Evolutionary conservation across 2,113 vertebrate species (phyloP), one percentile per base, ranked within the genome.

Genomic region (Ancistrus triradiatus): DNA sequence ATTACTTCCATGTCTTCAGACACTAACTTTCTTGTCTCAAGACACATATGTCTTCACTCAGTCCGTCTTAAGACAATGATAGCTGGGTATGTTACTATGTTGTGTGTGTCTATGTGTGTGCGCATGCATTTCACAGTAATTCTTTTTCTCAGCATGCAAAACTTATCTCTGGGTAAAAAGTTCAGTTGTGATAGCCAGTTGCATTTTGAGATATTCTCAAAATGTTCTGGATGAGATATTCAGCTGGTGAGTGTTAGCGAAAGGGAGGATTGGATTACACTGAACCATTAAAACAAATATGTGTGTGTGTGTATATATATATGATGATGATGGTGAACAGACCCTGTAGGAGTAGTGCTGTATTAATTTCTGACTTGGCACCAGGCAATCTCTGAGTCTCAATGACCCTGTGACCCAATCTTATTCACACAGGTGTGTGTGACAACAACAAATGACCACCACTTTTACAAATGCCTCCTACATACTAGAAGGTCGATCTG

Each of bases 271-370:
- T 9, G 42, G 49, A 64, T 69, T 69, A 65, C 50, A 40, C 56
- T 22, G 42, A 59, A 15, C 25, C 19, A 50, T 61, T 65, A 35
- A 55, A 53, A 73, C 28, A 33, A 2, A 42, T 44, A 13, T 7
- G 24, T 3, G 56, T 31, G 27, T 3, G 27, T n/a, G 3, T 31
- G 27, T 7, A 31, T 7, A 31, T 3, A 31, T 3, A 31, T 52
- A 42, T 68, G 27, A 37, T 22, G 2, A 8, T 69, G 60, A 73
- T 8, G n/a, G 19, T 14, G 15, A 21, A 25, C 71, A 73, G 60
- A 56, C 18, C 55, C 22, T 6, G 27, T 4, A 57, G 33, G 43
- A 64, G 48, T 22, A 19, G 1, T 1, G 6, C 7, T 49, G 13
- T 21, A 59, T 52, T 28, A 14, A 2, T 52, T 19, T 15, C 9